These are phyloP conservation scores for Orycteropus afer DNA, from an alignment of 2,113 vertebrate species.

Conservation along the genomic window DNA sequence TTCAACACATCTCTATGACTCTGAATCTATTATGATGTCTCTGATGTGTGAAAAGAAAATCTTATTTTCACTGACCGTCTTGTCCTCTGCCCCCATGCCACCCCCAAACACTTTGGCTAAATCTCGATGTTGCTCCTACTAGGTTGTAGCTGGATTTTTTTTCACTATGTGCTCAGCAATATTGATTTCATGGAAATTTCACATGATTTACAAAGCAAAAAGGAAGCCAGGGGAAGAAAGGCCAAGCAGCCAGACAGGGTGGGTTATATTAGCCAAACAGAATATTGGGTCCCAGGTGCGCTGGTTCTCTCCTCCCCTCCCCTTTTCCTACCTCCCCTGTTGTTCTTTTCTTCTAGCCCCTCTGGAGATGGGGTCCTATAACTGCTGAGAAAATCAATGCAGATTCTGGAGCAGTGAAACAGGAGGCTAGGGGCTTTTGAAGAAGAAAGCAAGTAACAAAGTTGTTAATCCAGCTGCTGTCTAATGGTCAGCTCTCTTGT, in stretches of 20 bases:
- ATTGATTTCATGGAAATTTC: not conserved
- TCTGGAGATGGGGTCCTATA: not conserved
- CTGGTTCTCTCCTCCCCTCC: not conserved
- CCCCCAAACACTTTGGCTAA: not conserved
- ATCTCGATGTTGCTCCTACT: not conserved
- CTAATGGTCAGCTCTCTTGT: not conserved
- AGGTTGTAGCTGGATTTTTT: not conserved
- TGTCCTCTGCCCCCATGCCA: not conserved
- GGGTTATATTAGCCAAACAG: not conserved
- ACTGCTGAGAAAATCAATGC: not conserved
- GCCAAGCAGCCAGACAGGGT: not conserved
- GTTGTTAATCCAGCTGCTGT: not conserved
- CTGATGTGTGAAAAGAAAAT: not conserved
- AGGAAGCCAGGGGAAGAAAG: not conserved
- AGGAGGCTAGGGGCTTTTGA: not conserved
- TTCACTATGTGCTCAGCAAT: not conserved
- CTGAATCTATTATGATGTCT: constrained; percentile 46
- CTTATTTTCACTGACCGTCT: not conserved
- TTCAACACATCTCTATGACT: not conserved
- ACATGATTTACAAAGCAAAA: constrained; percentile 17
- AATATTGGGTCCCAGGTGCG: not conserved
- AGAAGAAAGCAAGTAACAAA: constrained; percentile 15
- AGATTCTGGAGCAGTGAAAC: not conserved
- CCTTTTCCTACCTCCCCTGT: not conserved
- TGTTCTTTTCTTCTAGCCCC: not conserved